Percentiles rank a stretch among this genome's conserved stretches.
These are phyloP conservation scores for Actias luna DNA, from an alignment of 2,888 invertebrate species.

Conservation along the genomic window DNA sequence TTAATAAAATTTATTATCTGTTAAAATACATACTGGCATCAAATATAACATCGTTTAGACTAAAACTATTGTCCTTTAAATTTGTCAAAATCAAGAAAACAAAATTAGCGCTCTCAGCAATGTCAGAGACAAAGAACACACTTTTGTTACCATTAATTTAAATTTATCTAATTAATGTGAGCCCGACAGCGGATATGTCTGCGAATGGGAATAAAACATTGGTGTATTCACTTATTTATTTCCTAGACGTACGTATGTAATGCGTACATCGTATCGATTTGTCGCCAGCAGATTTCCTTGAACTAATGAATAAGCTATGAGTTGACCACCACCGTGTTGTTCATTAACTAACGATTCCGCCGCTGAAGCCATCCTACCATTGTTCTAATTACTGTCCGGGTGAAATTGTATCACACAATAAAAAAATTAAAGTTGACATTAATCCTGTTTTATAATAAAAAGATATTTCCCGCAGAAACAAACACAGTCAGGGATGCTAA, in stretches of 20 bases:
- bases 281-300: slow-evolving; percentile 25
- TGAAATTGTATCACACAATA: neutral
- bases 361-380: neutral
- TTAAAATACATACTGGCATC: neutral
- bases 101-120: no score
- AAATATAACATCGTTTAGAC: no score
- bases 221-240: slow-evolving; percentile 19
- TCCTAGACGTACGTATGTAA: slow-evolving; percentile 14
- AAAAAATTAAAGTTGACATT: neutral
- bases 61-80: no score
- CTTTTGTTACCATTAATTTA: neutral
- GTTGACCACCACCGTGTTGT: slow-evolving; percentile 34
- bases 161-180: neutral
- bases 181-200: neutral
- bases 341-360: slow-evolving; percentile 15
- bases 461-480: neutral
- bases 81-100: no score
- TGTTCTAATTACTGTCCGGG: neutral
- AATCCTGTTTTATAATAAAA: neutral
- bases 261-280: slow-evolving; percentile 25
- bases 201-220: slow-evolving; percentile 20
- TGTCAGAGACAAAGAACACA: neutral
- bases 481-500: neutral
- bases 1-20: no score
- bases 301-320: slow-evolving; percentile 31